Base-by-base conservation (phyloP, 2,888 invertebrate species). In the Drosophila vallismaia region DNA sequence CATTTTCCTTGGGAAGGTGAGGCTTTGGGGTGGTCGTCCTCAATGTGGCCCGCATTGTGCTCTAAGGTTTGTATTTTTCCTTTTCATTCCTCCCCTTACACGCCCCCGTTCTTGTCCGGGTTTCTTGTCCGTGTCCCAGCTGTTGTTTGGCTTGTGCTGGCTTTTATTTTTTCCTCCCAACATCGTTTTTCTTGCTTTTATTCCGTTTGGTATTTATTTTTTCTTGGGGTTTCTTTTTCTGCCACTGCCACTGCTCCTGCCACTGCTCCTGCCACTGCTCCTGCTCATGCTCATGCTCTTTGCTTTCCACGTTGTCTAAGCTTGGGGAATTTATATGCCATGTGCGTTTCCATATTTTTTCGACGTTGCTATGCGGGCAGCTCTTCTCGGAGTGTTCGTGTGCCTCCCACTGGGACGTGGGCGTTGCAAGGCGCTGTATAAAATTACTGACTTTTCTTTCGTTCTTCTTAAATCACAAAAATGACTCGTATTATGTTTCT, bases 41-140 rank as follows among this genome's bases (percentile, higher is more conserved):
- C 77, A 88, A 78, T 75, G 74, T 79, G 77, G 78, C 81, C 76
- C 87, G 87, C 88, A 80, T 83, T 84, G 85, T 88, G 85, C 74
- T 72, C 57, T 53, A 58, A 57, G 53, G 55, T 68, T 68, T 53
- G 38, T 63, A 55, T 45, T 42, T 57, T 58, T 42, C 24, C 50
- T 46, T 29, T 45, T 31, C 29, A 40, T 54, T 24, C 44, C 19
- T 42, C 60, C 19, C 58, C 48, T n/a, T 44, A 0, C 40, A 8
- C 7, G 12, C 31, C 26, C 45, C 38, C 28, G 24, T 12, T 28
- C 19, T 19, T 19, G 19, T 1, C 19, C 19, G 19, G 19, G 19
- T 4, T 14, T 28, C 45, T 49, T 57, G 42, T 44, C 49, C 49
- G 45, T 33, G 29, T 42, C 40, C 64, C 81, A 73, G 75, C 76